Percentiles rank a stretch among this genome's conserved stretches.
These are phyloP conservation scores for Oreamnos americanus DNA, from an alignment of 2,113 vertebrate species.

Conservation along the genomic window DNA sequence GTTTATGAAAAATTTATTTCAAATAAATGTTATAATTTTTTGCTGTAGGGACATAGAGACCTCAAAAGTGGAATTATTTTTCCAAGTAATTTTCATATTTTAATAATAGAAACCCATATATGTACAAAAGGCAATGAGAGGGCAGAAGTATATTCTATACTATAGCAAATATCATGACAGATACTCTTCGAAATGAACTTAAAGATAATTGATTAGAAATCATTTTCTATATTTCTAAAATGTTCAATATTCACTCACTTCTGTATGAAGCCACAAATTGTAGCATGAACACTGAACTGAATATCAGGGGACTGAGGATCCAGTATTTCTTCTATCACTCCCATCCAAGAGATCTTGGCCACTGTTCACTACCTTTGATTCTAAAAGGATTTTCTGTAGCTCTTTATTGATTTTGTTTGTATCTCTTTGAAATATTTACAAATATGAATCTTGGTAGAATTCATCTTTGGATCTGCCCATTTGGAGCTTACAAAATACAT, in stretches of 20 bases:
- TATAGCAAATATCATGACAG: not conserved
- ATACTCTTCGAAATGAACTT: not conserved
- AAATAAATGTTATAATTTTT: not conserved
- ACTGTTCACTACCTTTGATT: not conserved
- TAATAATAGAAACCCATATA: not conserved
- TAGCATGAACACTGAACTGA: not conserved
- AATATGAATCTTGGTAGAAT: not conserved
- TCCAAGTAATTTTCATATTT: not conserved
- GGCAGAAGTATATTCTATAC: not conserved
- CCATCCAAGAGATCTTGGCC: not conserved
- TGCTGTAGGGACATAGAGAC: not conserved
- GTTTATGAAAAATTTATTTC: not conserved
- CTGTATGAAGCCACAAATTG: not conserved
- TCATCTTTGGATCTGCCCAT: not conserved
- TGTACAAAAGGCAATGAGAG: not conserved
- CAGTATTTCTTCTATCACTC: not conserved
- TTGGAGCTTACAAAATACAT: not conserved
- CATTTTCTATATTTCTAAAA: not conserved
- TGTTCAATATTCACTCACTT: not conserved
- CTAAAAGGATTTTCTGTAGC: not conserved
- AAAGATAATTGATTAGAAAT: not conserved
- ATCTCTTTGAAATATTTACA: conserved; percentile 26
- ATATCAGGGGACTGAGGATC: too few species aligned
- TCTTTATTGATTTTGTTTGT: not conserved
- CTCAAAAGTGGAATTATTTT: conserved; percentile 24